Evolutionary conservation across 2,113 vertebrate species (phyloP), one percentile per base, ranked within the genome.

Genomic region (Indicator indicator): DNA sequence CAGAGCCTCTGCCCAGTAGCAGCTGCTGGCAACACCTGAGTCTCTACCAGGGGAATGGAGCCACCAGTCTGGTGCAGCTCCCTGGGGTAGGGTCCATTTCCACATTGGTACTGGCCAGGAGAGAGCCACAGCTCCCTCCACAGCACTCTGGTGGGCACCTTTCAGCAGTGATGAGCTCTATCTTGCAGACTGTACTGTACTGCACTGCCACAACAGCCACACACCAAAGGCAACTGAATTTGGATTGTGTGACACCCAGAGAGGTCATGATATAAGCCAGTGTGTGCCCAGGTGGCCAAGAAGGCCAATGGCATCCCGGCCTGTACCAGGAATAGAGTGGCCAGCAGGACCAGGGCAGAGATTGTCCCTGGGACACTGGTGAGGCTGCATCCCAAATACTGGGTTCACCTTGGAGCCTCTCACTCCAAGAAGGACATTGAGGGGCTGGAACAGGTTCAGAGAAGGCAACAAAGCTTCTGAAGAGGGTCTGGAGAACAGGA

Each of bases 121-220:
- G 60, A 32, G 33, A 76, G 69, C 63, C 5, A 3, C 58, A 87
- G 76, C 30, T 32, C 70, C 50, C 52, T 13, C 1, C 1, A 3
- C 21, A 54, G 48, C 1, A 3, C 86, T 60, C 5, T 0, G 1
- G 28, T 23, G 11, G 1, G 2, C 44, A 6, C 56, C 1, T 5
- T 50, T 28, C 3, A 0, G 46, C 1, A 6, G 48, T 30, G 9
- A 24, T 0, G 23, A 68, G 63, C 32, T 36, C 20, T 13, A 32
- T 9, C 73, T 44, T 8, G 27, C 48, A 40, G 55, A n/a, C 16
- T 52, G 21, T 52, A 24, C 50, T 52, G 28, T 15, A 9, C 32
- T 26, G 59, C 15, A 14, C 79, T 52, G 69, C 52, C 32, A 1
- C 11, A 28, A 67, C 77, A 54, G 86, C n/a, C 78, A 52, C 19